These are phyloP conservation scores for Clitarchus hookeri DNA, from an alignment of 2,888 invertebrate genomes.

Conservation along the genomic window DNA sequence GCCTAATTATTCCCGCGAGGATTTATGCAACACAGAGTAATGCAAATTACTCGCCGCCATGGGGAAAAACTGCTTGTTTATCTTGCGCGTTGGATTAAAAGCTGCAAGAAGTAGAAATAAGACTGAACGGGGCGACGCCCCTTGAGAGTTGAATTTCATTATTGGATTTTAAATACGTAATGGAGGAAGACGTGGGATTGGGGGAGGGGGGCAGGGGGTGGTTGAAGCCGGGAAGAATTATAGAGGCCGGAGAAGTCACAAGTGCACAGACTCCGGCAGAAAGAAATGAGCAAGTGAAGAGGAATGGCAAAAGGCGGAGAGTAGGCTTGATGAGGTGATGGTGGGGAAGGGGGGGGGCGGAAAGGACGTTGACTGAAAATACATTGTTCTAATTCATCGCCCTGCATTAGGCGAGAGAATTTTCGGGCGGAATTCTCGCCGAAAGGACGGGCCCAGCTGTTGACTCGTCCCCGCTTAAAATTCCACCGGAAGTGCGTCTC, in stretches of 20 bases:
- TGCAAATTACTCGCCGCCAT: neutral
- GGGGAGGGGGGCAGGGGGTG: neutral
- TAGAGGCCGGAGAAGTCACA: conserved; percentile 1
- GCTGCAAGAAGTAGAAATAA: conserved; percentile 8
- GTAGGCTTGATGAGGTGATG: no score
- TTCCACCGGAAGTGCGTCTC: neutral
- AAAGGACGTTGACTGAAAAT: conserved; percentile 7
- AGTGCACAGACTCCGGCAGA: neutral
- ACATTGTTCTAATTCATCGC: conserved; percentile 4
- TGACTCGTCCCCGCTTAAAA: conserved; percentile 7
- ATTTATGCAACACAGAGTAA: conserved; percentile 2
- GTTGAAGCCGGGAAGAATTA: neutral
- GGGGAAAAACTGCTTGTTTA: conserved; percentile 14
- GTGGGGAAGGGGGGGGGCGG: neutral
- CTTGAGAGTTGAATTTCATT: conserved; percentile 2
- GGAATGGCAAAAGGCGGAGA: neutral
- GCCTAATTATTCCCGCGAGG: conserved; percentile 2
- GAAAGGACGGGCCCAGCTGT: neutral
- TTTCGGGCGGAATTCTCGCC: neutral
- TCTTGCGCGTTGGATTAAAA: neutral
- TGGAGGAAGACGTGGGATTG: neutral
- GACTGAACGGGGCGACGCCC: conserved; percentile 8
- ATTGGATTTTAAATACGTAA: conserved; percentile 5
- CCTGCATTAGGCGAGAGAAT: neutral
- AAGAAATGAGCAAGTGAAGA: conserved; percentile 10